Evolutionary conservation across 1,140 invertebrate genomes (phyloP), one percentile per base, ranked within the genome.

Genomic region (Drosophila sp.): DNA sequence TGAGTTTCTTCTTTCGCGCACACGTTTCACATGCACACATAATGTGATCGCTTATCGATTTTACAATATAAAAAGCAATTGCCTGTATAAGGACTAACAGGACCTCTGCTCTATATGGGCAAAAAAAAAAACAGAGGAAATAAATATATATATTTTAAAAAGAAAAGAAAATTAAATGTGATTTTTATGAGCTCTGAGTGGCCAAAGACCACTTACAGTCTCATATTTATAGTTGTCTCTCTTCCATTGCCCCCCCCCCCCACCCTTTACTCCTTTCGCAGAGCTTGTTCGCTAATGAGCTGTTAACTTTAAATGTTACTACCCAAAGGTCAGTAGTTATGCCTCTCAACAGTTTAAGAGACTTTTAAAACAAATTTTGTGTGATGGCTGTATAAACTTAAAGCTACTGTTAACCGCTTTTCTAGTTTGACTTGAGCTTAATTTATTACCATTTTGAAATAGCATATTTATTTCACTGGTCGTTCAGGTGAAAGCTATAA

Each of bases 11-110:
- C 69, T 61, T 62, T 57, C 34, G 64, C 43, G 38, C 59, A 56
- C 75, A 72, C 59, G 61, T 59, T 53, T 61, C 59, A 61, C 72
- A 51, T 65, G 54, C 59, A 70, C 66, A 69, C 65, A 89, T 89
- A 83, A 89, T 89, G 83, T 89, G 83, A 89, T 89, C 83, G 83
- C 84, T 89, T 89, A 89, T 89, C 83, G 83, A 89, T 89, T 89
- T 89, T 89, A 89, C 83, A 89, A 89, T 89, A 89, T 89, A 89
- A 89, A 80, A 87, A 89, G 83, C 83, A 86, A 86, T 86, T 86
- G 82, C 82, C 81, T 86, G 78, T 78, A 86, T 78, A 75, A 80
- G 80, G 73, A 32, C 54, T 56, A 58, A 58, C 40, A 27, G 67
- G 13, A 32, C 7, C 16, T 14, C 0, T 0, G 2, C 25, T 13